phyloP scores from a whole-genome alignment of 1,140 invertebrate genomes.

The Goniozus legneri region DNA sequence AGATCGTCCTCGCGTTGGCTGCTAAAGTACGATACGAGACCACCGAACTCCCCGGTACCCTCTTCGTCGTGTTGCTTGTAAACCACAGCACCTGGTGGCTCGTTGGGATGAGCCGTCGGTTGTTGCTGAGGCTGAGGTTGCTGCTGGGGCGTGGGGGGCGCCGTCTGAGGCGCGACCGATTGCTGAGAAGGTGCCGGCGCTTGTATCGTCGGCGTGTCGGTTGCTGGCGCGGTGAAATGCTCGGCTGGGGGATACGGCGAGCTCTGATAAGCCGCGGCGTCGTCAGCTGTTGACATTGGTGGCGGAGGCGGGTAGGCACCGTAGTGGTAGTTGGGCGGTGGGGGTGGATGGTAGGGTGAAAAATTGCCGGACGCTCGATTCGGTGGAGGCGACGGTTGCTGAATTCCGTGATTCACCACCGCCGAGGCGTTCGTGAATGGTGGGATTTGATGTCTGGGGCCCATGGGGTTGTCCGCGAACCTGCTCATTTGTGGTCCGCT shows the following conservation, averaged over 20 bases:
- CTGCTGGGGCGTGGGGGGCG: constrained; percentile 21
- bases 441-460: constrained; percentile 45
- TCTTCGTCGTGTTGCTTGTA: constrained; percentile 56
- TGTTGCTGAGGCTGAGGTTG: constrained; percentile 20
- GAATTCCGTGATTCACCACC: constrained; percentile 30
- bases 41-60: constrained; percentile 72
- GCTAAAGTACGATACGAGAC: constrained; percentile 82
- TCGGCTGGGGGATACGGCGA: constrained; percentile 44
- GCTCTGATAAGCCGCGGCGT: constrained; percentile 45
- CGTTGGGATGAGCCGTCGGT: constrained; percentile 22
- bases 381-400: constrained; percentile 47
- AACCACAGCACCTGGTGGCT: constrained; percentile 22
- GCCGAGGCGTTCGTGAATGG: constrained; percentile 39
- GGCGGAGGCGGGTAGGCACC: constrained; percentile 52
- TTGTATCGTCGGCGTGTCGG: constrained; percentile 40
- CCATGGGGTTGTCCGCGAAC: constrained; percentile 38
- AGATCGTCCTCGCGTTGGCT: constrained; percentile 76
- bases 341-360: constrained; percentile 52
- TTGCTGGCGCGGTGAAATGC: constrained; percentile 42
- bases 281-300: constrained; percentile 45
- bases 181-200: constrained; percentile 31
- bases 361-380: constrained; percentile 46
- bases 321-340: constrained; percentile 52
- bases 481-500: constrained; percentile 34
- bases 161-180: constrained; percentile 21